Evolutionary conservation across 2,113 vertebrate species (phyloP).

Genomic region (Peromyscus californicus): DNA sequence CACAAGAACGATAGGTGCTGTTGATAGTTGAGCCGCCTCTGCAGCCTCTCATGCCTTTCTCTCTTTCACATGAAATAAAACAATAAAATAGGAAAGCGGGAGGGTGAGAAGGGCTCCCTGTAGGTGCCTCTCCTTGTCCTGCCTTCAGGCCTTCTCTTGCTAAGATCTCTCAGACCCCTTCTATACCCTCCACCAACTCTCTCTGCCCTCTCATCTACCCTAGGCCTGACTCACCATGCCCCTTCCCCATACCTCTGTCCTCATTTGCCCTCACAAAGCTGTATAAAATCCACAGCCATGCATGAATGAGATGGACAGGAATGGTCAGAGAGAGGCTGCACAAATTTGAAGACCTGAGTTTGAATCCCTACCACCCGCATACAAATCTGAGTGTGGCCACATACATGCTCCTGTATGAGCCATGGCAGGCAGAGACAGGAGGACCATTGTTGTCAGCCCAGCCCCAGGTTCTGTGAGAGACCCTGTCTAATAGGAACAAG

Average conservation of each 20-base stretch:
- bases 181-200: too few relatives aligned
- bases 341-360: not conserved
- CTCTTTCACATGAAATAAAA: not conserved
- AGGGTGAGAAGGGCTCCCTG: too few relatives aligned
- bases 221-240: too few relatives aligned
- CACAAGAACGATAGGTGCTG: not conserved
- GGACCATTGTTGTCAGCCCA: not conserved
- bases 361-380: not conserved
- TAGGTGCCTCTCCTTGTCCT: not conserved
- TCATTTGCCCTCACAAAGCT: not conserved
- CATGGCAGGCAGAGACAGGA: not conserved
- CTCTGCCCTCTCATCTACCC: fast-evolving
- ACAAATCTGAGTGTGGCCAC: not conserved
- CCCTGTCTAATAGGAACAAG: not conserved
- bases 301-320: not conserved
- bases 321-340: not conserved
- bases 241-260: not conserved
- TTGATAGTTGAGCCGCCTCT: not conserved
- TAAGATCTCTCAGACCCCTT: not conserved
- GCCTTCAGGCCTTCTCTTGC: not conserved
- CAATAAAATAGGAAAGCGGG: not conserved
- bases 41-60: not conserved
- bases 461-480: not conserved
- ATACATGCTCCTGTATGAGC: not conserved
- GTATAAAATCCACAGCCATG: not conserved